Conservation (phyloP, 2,797 vertebrate species). For the Artibeus jamaicensis region DNA sequence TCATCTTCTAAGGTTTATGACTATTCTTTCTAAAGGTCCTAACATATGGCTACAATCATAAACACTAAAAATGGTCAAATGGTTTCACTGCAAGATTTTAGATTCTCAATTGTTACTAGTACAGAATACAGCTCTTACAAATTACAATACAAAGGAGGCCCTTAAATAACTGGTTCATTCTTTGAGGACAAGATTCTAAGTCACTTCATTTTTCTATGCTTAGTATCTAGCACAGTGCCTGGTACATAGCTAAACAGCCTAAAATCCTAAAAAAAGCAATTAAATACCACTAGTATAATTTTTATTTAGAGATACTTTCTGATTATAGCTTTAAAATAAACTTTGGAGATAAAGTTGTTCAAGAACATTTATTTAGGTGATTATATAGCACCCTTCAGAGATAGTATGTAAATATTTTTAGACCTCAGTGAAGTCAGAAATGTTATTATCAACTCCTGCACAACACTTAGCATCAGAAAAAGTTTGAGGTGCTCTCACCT, state of each 20-base stretch:
- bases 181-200: background rate
- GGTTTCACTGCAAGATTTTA: background rate
- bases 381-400: background rate
- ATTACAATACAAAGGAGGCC: background rate
- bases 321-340: constrained; percentile 45
- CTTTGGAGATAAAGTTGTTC: constrained; percentile 24
- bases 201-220: constrained; percentile 1
- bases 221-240: background rate
- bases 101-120: background rate
- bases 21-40: constrained; percentile 2
- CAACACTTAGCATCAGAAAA: constrained; percentile 70
- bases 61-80: background rate
- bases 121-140: background rate
- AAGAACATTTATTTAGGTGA: background rate
- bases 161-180: background rate
- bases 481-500: constrained; percentile 83
- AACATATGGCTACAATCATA: background rate
- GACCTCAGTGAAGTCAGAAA: constrained; percentile 28
- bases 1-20: background rate
- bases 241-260: background rate
- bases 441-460: background rate
- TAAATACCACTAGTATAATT: background rate
- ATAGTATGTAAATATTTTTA: background rate
- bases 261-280: background rate
- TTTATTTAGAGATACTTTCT: constrained; percentile 21